Base-by-base conservation (phyloP, 2,888 invertebrate species). In the Gastrophysa polygoni region DNA sequence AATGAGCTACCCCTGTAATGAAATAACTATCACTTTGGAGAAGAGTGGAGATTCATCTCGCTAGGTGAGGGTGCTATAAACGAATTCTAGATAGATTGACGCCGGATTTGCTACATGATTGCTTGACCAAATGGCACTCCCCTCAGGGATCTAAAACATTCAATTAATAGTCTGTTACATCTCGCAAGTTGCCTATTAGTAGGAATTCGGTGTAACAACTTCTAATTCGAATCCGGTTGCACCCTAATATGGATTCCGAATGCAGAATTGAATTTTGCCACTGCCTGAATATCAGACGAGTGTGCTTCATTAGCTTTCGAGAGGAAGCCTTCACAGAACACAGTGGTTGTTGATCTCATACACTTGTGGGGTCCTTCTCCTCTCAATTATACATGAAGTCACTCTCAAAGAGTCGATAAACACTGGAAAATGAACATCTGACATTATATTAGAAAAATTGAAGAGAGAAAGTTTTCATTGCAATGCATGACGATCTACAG, bases 71-170 rank as follows among this genome's bases (percentile, higher is more conserved):
- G 60, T 20, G 57, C 43, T 44, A 28, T 64, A 65, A 65, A 61
- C 49, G 61, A 58, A 64, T 65, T 65, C 54, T 62, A 59, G 51
- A 68, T 71, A 75, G 75, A 76, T 75, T 54, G 54, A 54, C 21
- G 54, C 16, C 43, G 73, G 71, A 75, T 76, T 75, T 75, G 66
- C 72, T 71, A 71, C 75, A 71, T 75, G 77, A 76, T 75, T 76
- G 75, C 75, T 74, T 76, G 77, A 76, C 77, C 77, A 77, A 70
- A 71, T 73, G 75, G 74, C 75, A 77, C 76, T 75, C 77, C 77
- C 75, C 72, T 66, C 29, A 44, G 73, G 77, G 75, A 77, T 77
- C 74, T 71, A 75, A 75, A 76, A 77, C 77, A 77, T 76, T 75
- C 73, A 73, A 78, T 78, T 77, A 77, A 73, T 75, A 72, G 73